Evolutionary conservation across 1,140 invertebrate species (phyloP).

Genomic region (Gryllus bimaculatus): DNA sequence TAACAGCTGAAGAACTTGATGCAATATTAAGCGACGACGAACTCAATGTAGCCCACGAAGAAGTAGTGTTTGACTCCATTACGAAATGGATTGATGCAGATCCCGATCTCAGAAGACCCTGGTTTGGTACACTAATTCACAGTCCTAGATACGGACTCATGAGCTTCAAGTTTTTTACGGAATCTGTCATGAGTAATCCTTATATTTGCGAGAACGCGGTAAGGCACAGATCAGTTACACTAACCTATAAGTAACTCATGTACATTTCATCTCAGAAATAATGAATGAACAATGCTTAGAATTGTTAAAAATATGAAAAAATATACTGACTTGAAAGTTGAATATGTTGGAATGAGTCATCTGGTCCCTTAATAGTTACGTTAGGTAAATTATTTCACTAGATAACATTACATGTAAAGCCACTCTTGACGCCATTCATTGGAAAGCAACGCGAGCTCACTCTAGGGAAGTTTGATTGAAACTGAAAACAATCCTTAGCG

Average conservation of each 20-base stretch:
- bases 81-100: slow-evolving; percentile 51
- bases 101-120: slow-evolving; percentile 36
- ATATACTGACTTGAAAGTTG: no score
- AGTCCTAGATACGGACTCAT: slow-evolving; percentile 59
- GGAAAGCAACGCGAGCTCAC: no score
- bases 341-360: no score
- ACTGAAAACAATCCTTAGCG: background rate
- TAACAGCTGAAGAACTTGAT: slow-evolving; percentile 43
- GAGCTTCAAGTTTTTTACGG: slow-evolving; percentile 50
- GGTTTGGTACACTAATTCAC: slow-evolving; percentile 48
- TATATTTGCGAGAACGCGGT: slow-evolving; percentile 3
- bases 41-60: slow-evolving; percentile 59
- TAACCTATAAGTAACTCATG: no score
- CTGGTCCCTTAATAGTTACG: no score
- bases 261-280: background rate
- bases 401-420: no score
- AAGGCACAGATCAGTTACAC: background rate
- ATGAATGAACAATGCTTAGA: no score
- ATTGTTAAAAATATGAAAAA: no score
- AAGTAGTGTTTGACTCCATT: slow-evolving; percentile 55
- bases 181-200: slow-evolving; percentile 40
- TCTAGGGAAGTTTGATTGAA: background rate
- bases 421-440: no score
- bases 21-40: slow-evolving; percentile 50
- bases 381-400: no score